A percentile compares a stretch with the other conserved stretches of the same genome.
Conservation (phyloP, 2,113 vertebrate genomes). For the Amphiprion ocellaris region DNA sequence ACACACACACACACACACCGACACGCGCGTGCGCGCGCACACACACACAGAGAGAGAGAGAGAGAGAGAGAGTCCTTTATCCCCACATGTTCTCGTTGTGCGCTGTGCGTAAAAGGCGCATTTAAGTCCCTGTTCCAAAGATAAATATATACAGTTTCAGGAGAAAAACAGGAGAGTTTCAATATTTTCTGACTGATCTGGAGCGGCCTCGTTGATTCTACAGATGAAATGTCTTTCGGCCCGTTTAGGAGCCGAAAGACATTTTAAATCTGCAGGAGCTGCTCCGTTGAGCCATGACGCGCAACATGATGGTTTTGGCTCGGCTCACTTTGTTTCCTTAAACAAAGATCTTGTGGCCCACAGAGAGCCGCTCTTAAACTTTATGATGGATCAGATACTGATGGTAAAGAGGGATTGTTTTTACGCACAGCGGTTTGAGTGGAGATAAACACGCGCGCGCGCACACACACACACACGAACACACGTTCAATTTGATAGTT, state of each 20-base stretch:
- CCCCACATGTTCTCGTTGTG: neutral
- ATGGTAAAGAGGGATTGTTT: neutral
- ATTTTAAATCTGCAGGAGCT: neutral
- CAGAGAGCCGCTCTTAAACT: too few relatives aligned
- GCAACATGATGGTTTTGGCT: conserved; percentile 24
- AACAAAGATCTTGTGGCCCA: conserved; percentile 19
- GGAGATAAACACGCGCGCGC: too few relatives aligned
- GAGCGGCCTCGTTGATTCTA: too few relatives aligned
- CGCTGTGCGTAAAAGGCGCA: neutral
- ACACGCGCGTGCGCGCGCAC: too few relatives aligned
- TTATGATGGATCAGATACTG: neutral
- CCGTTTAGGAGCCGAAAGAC: conserved; percentile 8
- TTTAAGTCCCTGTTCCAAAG: too few relatives aligned
- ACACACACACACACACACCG: too few relatives aligned
- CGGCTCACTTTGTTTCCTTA: neutral
- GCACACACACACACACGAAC: neutral
- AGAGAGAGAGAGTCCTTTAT: neutral
- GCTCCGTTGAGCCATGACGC: conserved; percentile 11
- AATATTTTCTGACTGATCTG: too few relatives aligned
- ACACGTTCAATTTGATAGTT: conserved; percentile 2
- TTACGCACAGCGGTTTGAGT: too few relatives aligned
- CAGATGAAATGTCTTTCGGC: too few relatives aligned
- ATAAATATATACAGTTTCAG: too few relatives aligned
- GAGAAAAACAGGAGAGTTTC: too few relatives aligned
- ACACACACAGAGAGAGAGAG: too few relatives aligned